Base-by-base conservation (phyloP, 2,113 vertebrate genomes). In the Sylvilagus bachmani region DNA sequence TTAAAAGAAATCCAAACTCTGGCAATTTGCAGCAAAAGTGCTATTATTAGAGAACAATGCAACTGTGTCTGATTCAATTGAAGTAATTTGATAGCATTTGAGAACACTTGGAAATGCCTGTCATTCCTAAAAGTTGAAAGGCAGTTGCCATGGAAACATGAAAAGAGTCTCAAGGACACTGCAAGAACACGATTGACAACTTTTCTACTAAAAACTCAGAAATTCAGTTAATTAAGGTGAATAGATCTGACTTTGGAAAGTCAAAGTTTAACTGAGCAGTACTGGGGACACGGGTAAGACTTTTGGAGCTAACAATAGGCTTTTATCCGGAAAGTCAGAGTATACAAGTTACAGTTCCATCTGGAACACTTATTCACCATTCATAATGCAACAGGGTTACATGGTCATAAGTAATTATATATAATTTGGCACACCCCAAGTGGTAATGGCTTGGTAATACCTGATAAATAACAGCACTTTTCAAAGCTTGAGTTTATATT, bases 301-400 rank as follows among this genome's bases (percentile, higher is more conserved):
- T 38, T 31, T n/a, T 85, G 71, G 80, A 91, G 64, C 53, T 73
- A 53, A 95, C 69, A 81, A 90, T 10, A 58, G 44, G 8, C 4
- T 92, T 93, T 94, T 90, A 92, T 83, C 70, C 75, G 93, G 64
- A 38, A 97, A 87, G 93, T 94, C 97, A 97, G 96, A 95, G 96
- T 96, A 97, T 94, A 95, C 51, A 17, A 80, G 89, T 94, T 93
- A 97, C 70, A 97, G 90, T 90, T 94, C 96, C 77, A 86, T 89
- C 77, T 97, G 83, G 97, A 97, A 96, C 94, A 25, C 4, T 93
- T 90, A 96, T 92, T 97, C 94, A 96, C 88, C 90, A 97, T 89
- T 94, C 91, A 90, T 90, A 89, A 94, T 29, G 79, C 96, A 94
- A 97, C 97, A 95, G 96, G 87, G 94, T 97, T 98, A 95, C 83